Evolutionary conservation across 2,888 invertebrate genomes (phyloP).

Genomic region (Lasioglossum figueresi): DNA sequence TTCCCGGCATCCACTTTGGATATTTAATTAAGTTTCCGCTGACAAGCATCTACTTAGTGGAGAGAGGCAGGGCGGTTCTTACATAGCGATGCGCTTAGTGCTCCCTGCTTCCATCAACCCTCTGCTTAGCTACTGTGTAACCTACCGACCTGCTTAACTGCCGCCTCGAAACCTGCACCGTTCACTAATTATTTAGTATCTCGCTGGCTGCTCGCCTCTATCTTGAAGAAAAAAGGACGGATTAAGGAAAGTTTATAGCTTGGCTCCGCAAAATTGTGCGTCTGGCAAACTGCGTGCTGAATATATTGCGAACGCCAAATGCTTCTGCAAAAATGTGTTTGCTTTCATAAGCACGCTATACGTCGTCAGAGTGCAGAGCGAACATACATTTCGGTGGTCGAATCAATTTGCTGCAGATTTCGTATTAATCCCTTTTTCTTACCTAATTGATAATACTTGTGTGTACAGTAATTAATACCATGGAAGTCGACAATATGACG

Average conservation of each 20-base stretch:
- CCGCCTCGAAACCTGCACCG: conserved; percentile 58
- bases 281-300: background rate
- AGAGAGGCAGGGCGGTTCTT: conserved; percentile 66
- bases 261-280: background rate
- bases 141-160: conserved; percentile 71
- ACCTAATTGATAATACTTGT: background rate
- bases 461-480: background rate
- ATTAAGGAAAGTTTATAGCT: conserved; percentile 43
- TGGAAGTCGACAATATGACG: no score
- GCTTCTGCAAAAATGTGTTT: background rate
- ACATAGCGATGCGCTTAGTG: conserved; percentile 63
- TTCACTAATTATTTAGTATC: conserved; percentile 69
- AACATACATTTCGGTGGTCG: background rate
- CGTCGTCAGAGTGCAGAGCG: background rate
- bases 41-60: conserved; percentile 81
- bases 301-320: background rate
- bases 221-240: conserved; percentile 14
- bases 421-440: background rate
- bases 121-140: conserved; percentile 65
- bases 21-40: conserved; percentile 84
- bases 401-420: background rate
- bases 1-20: conserved; percentile 83
- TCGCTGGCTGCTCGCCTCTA: conserved; percentile 19
- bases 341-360: background rate
- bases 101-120: conserved; percentile 57